Evolutionary conservation across 2,797 vertebrate genomes (phyloP), one percentile per base, ranked within the genome.

Genomic region (Xenopus petersii): DNA sequence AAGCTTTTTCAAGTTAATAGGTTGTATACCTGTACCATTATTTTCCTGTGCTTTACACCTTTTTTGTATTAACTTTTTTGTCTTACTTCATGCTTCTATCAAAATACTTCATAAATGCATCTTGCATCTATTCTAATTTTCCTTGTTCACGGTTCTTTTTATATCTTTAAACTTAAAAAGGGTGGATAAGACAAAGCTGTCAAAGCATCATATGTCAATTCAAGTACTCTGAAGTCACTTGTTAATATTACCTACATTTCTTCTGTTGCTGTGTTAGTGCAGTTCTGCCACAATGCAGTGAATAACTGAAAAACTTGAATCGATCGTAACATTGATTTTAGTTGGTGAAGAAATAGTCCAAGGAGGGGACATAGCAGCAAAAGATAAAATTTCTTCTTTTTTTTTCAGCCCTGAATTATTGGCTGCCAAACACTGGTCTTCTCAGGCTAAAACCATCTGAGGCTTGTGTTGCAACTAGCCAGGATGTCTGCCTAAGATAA

Each of bases 291-390:
- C 85, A 82, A 82, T 75, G 86, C 80, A 86, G 83, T 0, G 87
- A 88, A 91, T 87, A 90, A 88, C 88, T 88, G 89, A 89, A 92
- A 92, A 88, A 88, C 90, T 86, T 84, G 85, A 86, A 94, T 93
- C 80, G 92, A 95, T 84, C 89, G 81, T 0, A 9, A 63, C 89
- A 94, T 93, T 86, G 93, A 95, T 93, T 91, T 85, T 83, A 67
- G 77, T 78, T 83, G 78, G 54, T 54, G 71, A 73, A 60, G 84
- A 83, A 56, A 56, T 16, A 91, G 90, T 87, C 88, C 86, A 90
- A 89, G 89, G 84, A 36, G 78, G 82, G 86, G 87, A 86, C 87
- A 89, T 84, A 91, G 83, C 84, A 85, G 87, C 85, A 86, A 87
- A 88, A 88, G 90, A 89, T 90, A 86, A 87, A 87, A 93, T 92